Conservation (phyloP, 2,888 invertebrate species). For the Anorthoa munda region DNA sequence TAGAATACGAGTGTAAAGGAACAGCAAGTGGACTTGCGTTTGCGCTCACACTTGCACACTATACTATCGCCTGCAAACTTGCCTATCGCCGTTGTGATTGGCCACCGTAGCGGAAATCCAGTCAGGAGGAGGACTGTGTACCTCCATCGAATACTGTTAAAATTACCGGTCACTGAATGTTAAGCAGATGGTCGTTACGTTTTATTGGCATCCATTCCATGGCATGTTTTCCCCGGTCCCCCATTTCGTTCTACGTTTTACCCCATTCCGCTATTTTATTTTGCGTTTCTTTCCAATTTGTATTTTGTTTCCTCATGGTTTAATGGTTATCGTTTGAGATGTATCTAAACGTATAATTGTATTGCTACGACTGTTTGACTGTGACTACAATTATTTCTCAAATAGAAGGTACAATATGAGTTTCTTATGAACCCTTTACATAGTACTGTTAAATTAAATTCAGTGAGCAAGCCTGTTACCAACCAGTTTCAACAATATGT, state of each 20-base stretch:
- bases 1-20: too few relatives aligned
- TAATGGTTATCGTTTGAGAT: slow-evolving; percentile 29
- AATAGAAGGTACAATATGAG: not conserved
- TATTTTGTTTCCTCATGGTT: slow-evolving; percentile 34
- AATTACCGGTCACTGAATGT: slow-evolving; percentile 49
- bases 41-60: too few relatives aligned
- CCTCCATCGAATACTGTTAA: slow-evolving; percentile 2
- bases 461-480: not conserved
- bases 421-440: slow-evolving; percentile 8
- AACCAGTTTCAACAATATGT: slow-evolving; percentile 2
- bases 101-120: too few relatives aligned
- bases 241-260: slow-evolving; percentile 50
- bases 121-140: too few relatives aligned
- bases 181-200: slow-evolving; percentile 57
- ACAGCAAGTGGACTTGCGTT: too few relatives aligned
- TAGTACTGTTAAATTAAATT: slow-evolving; percentile 16
- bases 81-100: too few relatives aligned
- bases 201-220: slow-evolving; percentile 46
- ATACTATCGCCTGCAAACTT: too few relatives aligned
- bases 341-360: slow-evolving; percentile 6
- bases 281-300: slow-evolving; percentile 47
- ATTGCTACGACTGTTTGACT: not conserved
- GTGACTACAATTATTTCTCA: not conserved
- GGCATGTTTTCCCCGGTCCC: slow-evolving; percentile 41
- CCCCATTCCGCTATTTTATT: slow-evolving; percentile 32